Evolutionary conservation across 2,797 vertebrate genomes (phyloP).

Genomic region (Melanotaenia nigrans): DNA sequence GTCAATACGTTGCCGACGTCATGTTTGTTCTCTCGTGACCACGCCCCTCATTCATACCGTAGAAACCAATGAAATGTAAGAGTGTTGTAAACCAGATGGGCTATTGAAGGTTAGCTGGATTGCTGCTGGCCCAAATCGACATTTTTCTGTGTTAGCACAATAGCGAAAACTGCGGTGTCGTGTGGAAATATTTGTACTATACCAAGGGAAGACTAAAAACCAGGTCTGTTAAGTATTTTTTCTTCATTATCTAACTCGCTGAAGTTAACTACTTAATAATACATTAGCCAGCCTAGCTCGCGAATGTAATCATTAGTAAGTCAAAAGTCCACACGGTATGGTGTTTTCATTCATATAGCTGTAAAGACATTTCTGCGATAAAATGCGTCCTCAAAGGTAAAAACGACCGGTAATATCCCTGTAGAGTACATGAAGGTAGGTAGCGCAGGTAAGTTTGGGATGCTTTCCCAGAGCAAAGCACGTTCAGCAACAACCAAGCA

Average conservation of each 20-base stretch:
- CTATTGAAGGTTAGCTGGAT: slow-evolving; percentile 38
- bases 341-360: not conserved
- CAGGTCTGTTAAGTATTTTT: slow-evolving; percentile 43
- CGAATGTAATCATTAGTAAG: slow-evolving; percentile 15
- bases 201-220: not conserved
- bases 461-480: not conserved
- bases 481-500: slow-evolving; percentile 2
- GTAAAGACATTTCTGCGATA: not conserved
- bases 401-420: not conserved
- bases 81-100: slow-evolving; percentile 41
- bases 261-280: slow-evolving; percentile 25
- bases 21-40: slow-evolving; percentile 1
- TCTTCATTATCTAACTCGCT: not conserved
- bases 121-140: slow-evolving; percentile 13
- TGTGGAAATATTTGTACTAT: not conserved
- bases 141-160: not conserved
- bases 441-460: slow-evolving; percentile 14
- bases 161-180: not conserved
- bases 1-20: not conserved
- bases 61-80: slow-evolving; percentile 70
- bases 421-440: not conserved
- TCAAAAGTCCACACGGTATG: not conserved
- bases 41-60: slow-evolving; percentile 71
- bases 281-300: slow-evolving; percentile 42
- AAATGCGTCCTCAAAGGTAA: not conserved